These are phyloP conservation scores for Paratilapia polleni DNA, from an alignment of 2,113 vertebrate species.

Conservation along the genomic window DNA sequence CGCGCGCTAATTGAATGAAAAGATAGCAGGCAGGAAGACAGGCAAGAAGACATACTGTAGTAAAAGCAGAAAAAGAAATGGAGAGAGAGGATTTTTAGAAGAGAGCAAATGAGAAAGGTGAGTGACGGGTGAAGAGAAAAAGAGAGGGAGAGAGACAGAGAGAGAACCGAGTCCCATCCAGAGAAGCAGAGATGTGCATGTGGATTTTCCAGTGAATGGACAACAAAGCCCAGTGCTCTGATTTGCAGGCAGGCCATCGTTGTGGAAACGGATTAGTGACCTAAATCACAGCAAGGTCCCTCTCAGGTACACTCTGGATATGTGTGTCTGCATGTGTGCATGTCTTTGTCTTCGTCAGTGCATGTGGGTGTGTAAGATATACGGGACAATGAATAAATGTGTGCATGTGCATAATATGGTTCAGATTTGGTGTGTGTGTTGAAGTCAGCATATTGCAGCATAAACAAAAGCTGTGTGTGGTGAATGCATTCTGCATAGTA, in stretches of 20 bases:
- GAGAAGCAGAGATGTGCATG: slow-evolving; percentile 24
- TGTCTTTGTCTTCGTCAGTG: neutral
- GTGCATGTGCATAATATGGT: slow-evolving; percentile 23
- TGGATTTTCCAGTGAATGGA: slow-evolving; percentile 48
- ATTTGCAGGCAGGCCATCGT: slow-evolving; percentile 47
- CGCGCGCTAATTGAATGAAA: slow-evolving; percentile 10
- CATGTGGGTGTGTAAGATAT: neutral
- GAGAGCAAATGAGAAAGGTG: neutral
- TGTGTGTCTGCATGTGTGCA: neutral
- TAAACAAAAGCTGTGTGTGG: slow-evolving; percentile 37
- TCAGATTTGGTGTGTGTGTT: neutral
- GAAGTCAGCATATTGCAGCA: slow-evolving; percentile 46
- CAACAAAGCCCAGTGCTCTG: slow-evolving; percentile 30
- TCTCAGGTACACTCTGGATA: slow-evolving; percentile 30
- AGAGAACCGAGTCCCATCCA: neutral
- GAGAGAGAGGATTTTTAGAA: neutral
- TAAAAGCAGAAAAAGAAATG: neutral
- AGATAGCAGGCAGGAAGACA: slow-evolving; percentile 30
- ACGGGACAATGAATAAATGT: neutral
- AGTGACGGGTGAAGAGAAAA: neutral
- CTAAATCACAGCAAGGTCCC: slow-evolving; percentile 60
- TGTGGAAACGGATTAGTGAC: slow-evolving; percentile 69
- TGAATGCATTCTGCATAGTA: slow-evolving; percentile 36
- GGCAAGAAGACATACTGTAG: neutral
- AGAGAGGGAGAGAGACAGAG: neutral